Base-by-base conservation (phyloP, 2,797 vertebrate genomes). In the Poeciliopsis turneri region DNA sequence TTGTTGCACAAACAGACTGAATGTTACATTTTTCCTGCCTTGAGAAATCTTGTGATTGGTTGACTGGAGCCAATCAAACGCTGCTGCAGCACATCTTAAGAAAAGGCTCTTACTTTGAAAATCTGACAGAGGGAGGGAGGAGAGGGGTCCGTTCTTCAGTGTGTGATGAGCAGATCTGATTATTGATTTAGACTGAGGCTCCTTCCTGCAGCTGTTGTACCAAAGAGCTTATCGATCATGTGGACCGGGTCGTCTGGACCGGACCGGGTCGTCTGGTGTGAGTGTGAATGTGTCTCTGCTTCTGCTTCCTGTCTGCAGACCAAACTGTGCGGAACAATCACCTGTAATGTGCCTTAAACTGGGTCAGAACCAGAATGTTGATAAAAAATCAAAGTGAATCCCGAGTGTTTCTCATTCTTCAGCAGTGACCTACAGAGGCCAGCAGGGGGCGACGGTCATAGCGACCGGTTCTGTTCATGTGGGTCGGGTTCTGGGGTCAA, bases 341-440 rank as follows among this genome's bases (percentile, higher is more conserved):
- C 74, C 79, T 83, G 49, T 72, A 78, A 84, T 95, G 96, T 74
- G 96, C 95, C 73, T 90, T 90, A 81, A 76, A 77, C 82, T 78
- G 76, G 78, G 72, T 25, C 15, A 46, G 53, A 55, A 55, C 53
- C 53, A 55, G 61, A 20, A 66, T 20, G 46, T 25, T 69, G 49
- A 55, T 30, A 30, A 77, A 69, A 15, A 41, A 9, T 51, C n/a
- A 4, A 13, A 11, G 9, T 55, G 46, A 77, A 45, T 23, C 5
- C 64, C 23, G 33, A 39, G 33, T 5, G 20, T 66, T 36, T 23
- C 16, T 68, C 39, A 4, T 68, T 68, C 64, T 5, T 49, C 59
- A 64, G 59, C 30, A 59, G 41, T 9, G 1, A 20, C 59, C 30
- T 25, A 53, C 8, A 7, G 51, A 53, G 23, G 25, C 53, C 53